A percentile compares a stretch with the other conserved stretches of the same genome.
phyloP scores from a whole-genome alignment of 2,113 vertebrate genomes.

The Lates calcarifer region DNA sequence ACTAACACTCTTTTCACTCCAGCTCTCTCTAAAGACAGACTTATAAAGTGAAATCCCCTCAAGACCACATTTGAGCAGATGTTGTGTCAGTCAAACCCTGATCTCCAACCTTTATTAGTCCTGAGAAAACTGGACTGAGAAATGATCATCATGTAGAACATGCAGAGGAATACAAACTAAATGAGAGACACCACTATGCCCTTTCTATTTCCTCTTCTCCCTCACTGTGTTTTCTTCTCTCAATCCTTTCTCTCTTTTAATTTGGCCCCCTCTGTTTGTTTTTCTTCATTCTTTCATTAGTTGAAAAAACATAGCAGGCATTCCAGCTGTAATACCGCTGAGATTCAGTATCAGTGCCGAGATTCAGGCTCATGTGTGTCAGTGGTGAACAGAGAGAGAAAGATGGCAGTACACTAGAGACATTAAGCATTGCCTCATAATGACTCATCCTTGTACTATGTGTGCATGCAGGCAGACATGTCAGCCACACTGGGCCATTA shows the following conservation, averaged over 20 bases:
- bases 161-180: slow-evolving; percentile 18
- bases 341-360: slow-evolving; percentile 62
- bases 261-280: slow-evolving; percentile 74
- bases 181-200: background rate
- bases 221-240: slow-evolving; percentile 42
- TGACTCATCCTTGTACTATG: slow-evolving; percentile 42
- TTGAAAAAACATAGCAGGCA: slow-evolving; percentile 79
- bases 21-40: slow-evolving; percentile 3
- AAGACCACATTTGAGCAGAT: slow-evolving; percentile 9
- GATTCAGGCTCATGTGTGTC: slow-evolving; percentile 31
- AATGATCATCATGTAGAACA: slow-evolving; percentile 20
- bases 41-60: background rate
- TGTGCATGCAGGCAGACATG: background rate
- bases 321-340: slow-evolving; percentile 76
- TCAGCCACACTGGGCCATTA: slow-evolving; percentile 5
- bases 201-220: slow-evolving; percentile 14
- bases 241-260: slow-evolving; percentile 63
- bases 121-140: background rate
- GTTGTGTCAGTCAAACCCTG: slow-evolving; percentile 31
- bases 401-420: slow-evolving; percentile 14
- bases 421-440: slow-evolving; percentile 13
- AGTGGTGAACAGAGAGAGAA: background rate
- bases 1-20: slow-evolving; percentile 1
- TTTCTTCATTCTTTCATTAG: slow-evolving; percentile 82
- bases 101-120: slow-evolving; percentile 39